A percentile compares a stretch with the other conserved stretches of the same genome.
These are phyloP conservation scores for Enhydra lutris DNA, from an alignment of 2,113 vertebrate species.

Conservation along the genomic window DNA sequence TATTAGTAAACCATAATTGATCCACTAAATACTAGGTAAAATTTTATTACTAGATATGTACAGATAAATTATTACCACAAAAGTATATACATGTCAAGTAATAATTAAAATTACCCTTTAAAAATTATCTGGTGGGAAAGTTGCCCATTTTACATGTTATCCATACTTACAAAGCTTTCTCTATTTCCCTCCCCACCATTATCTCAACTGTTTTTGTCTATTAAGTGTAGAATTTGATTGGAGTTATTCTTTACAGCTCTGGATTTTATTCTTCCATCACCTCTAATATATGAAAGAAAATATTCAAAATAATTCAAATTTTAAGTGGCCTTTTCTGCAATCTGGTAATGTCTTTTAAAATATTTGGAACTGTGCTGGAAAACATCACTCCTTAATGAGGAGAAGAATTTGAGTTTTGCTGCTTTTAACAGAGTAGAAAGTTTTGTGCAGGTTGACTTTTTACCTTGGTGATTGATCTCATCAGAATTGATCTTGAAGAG, in stretches of 20 bases:
- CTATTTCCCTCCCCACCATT: background rate
- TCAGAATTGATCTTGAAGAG: background rate
- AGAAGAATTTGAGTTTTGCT: background rate
- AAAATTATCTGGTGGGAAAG: background rate
- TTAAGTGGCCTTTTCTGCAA: background rate
- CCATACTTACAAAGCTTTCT: background rate
- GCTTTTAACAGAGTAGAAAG: background rate
- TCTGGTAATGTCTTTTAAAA: background rate
- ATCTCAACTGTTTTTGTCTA: background rate
- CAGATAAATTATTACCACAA: background rate
- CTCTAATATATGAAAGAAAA: background rate
- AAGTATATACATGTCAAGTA: background rate
- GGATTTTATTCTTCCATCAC: background rate
- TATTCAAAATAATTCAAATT: background rate
- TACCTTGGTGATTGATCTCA: background rate
- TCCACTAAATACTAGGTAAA: background rate
- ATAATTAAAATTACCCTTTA: background rate
- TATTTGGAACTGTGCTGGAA: background rate
- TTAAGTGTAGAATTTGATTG: background rate
- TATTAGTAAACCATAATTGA: background rate
- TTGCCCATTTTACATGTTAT: background rate
- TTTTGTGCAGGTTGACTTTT: background rate
- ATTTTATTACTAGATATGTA: background rate
- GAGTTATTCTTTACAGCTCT: background rate
- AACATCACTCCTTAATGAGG: background rate